phyloP scores from a whole-genome alignment of 2,888 invertebrate genomes.

The Phymatocera aterrima region DNA sequence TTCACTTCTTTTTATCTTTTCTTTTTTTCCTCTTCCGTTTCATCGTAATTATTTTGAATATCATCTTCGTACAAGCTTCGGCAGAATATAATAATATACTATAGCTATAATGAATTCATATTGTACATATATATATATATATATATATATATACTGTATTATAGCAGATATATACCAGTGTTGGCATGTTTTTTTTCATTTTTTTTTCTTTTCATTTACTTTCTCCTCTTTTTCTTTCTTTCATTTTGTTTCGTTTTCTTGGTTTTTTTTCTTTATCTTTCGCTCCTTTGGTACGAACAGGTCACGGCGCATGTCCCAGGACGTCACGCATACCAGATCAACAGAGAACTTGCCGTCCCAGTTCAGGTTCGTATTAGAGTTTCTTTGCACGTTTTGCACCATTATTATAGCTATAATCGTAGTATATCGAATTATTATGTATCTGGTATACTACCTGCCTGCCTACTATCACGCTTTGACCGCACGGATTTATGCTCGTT shows the following conservation, averaged over 20 bases:
- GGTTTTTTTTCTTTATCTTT: constrained; percentile 70
- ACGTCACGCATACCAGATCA: constrained; percentile 76
- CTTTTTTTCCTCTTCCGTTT: no score
- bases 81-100: no score
- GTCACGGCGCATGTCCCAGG: constrained; percentile 92
- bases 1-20: no score
- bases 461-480: background rate
- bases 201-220: constrained; percentile 28
- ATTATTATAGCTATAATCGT: background rate
- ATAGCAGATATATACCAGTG: no score
- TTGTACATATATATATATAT: no score
- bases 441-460: background rate
- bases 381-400: constrained; percentile 15
- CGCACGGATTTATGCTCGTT: constrained; percentile 7
- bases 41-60: no score
- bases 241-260: constrained; percentile 66
- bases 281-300: constrained; percentile 80
- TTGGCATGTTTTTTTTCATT: constrained; percentile 26
- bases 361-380: constrained; percentile 68
- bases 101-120: no score
- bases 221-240: constrained; percentile 61
- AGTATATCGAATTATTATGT: background rate
- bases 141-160: no score
- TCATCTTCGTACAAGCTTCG: no score
- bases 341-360: constrained; percentile 69